These are phyloP conservation scores for Phocoena phocoena DNA, from an alignment of 2,113 vertebrate genomes.

Conservation along the genomic window DNA sequence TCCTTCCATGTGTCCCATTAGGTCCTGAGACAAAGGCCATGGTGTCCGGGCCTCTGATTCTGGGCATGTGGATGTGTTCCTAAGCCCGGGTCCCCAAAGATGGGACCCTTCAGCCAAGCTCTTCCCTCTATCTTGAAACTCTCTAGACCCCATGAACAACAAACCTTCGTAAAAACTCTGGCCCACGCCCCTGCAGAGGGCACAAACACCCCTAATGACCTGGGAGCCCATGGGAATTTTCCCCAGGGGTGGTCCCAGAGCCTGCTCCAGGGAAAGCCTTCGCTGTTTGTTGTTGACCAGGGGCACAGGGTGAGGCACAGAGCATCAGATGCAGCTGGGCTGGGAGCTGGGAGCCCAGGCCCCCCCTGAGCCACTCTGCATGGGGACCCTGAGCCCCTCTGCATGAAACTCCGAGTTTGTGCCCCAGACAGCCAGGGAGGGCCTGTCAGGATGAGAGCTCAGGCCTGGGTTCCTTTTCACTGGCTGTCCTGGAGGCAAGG, in stretches of 20 bases:
- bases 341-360: not conserved
- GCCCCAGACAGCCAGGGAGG: not conserved
- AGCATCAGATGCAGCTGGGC: not conserved
- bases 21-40: not conserved
- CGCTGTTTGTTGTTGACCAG: not conserved
- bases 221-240: not conserved
- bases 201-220: not conserved
- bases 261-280: not conserved
- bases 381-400: not conserved
- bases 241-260: not conserved
- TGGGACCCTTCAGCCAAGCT: not conserved
- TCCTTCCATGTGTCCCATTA: not conserved
- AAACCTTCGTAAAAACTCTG: not conserved
- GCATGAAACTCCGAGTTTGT: not conserved
- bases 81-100: not conserved
- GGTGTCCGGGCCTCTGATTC: not conserved
- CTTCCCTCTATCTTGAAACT: not conserved
- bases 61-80: fast-evolving
- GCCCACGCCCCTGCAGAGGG: too few species aligned
- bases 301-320: not conserved
- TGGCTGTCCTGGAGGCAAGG: not conserved
- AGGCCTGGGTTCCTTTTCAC: not conserved
- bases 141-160: not conserved
- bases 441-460: not conserved
- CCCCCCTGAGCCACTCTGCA: fast-evolving